Evolutionary conservation across 2,888 invertebrate species (phyloP).

Genomic region (Argyresthia albistria): DNA sequence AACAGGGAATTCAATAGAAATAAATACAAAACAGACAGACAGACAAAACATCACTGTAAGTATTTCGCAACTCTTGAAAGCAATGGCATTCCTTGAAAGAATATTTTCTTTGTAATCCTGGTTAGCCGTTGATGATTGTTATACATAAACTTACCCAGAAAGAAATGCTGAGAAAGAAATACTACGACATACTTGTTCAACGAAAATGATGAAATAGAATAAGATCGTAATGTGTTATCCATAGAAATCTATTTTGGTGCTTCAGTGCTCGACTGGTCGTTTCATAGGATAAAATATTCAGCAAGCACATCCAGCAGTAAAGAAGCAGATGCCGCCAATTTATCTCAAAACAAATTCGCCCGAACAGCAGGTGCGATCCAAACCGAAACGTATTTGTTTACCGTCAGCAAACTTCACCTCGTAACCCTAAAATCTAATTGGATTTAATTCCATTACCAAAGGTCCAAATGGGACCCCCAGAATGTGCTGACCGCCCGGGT

Average conservation of each 20-base stretch:
- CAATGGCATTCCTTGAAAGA: too few species aligned
- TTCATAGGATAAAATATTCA: not conserved
- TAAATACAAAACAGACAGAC: too few species aligned
- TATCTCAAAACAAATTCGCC: conserved; percentile 39
- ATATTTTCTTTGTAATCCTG: too few species aligned
- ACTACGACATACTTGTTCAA: too few species aligned
- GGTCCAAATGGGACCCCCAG: conserved; percentile 64
- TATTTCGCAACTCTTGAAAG: too few species aligned
- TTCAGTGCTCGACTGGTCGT: not conserved
- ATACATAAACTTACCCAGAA: too few species aligned
- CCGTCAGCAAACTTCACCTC: conserved; percentile 64
- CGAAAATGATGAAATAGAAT: too few species aligned
- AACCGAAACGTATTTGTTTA: conserved; percentile 62
- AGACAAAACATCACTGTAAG: too few species aligned
- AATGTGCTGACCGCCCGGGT: conserved; percentile 64
- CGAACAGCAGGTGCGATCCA: conserved; percentile 49
- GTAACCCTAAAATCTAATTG: conserved; percentile 71
- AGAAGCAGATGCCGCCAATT: conserved; percentile 30
- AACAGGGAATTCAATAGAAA: too few species aligned
- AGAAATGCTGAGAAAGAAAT: too few species aligned
- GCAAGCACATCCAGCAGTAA: conserved; percentile 8
- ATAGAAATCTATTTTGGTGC: not conserved
- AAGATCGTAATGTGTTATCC: too few species aligned
- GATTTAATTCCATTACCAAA: conserved; percentile 70
- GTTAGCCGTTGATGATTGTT: too few species aligned